phyloP scores from a whole-genome alignment of 1,140 invertebrate genomes.

The Ericerus pela region DNA sequence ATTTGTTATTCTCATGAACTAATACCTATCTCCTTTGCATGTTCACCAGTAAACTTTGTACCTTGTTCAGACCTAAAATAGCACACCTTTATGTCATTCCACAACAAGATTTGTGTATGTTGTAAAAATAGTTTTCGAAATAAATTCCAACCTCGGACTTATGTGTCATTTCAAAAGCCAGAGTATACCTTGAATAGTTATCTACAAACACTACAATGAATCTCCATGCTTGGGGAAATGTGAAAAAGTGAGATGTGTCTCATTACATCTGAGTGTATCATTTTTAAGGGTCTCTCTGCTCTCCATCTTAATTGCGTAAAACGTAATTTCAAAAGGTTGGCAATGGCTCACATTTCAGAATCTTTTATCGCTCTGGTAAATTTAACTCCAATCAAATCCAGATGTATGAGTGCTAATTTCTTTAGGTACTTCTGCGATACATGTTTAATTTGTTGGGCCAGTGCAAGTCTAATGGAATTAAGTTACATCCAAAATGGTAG shows the following conservation, averaged over 20 bases:
- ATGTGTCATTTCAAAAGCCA: neutral
- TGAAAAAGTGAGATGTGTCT: neutral
- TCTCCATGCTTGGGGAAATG: neutral
- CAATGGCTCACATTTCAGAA: no score
- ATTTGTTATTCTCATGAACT: neutral
- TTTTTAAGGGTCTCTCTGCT: neutral
- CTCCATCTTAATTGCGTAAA: no score
- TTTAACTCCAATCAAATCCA: no score
- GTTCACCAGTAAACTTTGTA: neutral
- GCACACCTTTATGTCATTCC: neutral
- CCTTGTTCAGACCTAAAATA: neutral
- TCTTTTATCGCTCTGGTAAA: no score
- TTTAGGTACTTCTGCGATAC: no score
- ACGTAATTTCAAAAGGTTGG: no score
- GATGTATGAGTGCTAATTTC: no score
- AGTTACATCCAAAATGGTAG: no score
- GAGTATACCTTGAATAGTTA: neutral
- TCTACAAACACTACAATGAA: neutral
- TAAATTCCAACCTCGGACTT: neutral
- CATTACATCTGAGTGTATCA: neutral
- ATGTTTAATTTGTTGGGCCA: no score
- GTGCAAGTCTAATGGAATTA: no score
- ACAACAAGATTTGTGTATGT: neutral
- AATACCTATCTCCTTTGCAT: neutral
- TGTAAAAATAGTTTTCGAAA: neutral